Conservation (phyloP, 2,113 vertebrate species). For the Apteryx mantelli region DNA sequence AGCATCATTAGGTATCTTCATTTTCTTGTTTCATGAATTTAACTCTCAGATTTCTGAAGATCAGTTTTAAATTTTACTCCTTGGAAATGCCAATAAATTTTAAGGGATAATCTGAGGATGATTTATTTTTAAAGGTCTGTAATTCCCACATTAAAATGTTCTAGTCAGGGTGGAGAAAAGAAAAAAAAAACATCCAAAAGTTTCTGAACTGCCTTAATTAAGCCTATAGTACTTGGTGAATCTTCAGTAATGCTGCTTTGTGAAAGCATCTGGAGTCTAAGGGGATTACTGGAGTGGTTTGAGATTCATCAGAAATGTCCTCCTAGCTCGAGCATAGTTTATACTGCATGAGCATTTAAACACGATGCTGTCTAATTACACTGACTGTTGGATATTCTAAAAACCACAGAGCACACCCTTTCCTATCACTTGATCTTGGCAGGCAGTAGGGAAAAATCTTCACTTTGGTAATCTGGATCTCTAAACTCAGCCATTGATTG, state of each 20-base stretch:
- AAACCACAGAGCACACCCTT: neutral
- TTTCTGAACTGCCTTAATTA: neutral
- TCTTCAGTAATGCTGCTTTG: neutral
- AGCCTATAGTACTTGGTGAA: neutral
- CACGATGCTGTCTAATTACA: neutral
- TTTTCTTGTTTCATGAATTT: neutral
- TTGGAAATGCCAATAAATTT: neutral
- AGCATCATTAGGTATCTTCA: neutral
- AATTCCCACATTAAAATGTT: neutral
- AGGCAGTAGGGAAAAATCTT: neutral
- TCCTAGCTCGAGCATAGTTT: neutral
- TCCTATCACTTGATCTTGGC: neutral
- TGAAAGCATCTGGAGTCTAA: neutral
- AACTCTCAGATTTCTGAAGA: neutral
- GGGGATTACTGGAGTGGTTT: neutral
- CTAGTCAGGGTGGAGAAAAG: neutral
- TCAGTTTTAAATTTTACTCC: neutral
- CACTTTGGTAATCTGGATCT: neutral
- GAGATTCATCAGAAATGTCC: neutral
- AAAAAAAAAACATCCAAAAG: neutral
- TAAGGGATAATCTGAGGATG: neutral
- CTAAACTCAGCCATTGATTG: neutral
- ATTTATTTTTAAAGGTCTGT: neutral
- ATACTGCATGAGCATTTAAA: neutral
- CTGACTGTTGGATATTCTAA: neutral